Evolutionary conservation across 2,113 vertebrate genomes (phyloP).

Genomic region (Merops nubicus): DNA sequence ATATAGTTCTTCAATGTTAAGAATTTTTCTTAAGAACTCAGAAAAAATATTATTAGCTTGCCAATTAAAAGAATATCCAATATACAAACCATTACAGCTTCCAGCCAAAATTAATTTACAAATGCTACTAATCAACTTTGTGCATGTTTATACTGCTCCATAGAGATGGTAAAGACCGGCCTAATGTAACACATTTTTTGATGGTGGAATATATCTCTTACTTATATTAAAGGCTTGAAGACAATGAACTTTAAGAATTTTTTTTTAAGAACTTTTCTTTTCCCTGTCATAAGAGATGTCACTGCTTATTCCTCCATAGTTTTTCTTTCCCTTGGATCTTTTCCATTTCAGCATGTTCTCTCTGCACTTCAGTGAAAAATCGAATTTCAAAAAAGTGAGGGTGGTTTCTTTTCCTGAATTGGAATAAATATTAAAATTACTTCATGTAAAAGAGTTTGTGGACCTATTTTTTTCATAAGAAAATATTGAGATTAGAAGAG

Average conservation of each 20-base stretch:
- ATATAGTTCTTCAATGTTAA: not conserved
- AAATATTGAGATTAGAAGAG: not conserved
- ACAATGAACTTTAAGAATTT: too few relatives aligned
- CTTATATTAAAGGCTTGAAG: not conserved
- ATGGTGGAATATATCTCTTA: not conserved
- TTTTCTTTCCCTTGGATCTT: not conserved
- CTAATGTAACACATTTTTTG: not conserved
- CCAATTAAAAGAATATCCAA: not conserved
- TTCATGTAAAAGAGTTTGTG: not conserved
- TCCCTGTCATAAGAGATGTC: not conserved
- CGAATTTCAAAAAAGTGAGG: not conserved
- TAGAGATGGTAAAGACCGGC: not conserved
- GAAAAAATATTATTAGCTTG: not conserved
- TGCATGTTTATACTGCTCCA: not conserved
- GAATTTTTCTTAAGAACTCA: too few relatives aligned
- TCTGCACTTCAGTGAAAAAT: not conserved
- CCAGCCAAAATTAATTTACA: not conserved
- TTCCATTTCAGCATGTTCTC: not conserved
- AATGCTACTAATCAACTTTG: not conserved
- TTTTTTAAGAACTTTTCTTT: not conserved
- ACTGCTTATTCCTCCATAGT: not conserved
- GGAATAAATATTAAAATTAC: not conserved
- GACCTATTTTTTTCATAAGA: not conserved
- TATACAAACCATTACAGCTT: not conserved
- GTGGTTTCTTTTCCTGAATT: not conserved